A percentile compares a stretch with the other conserved stretches of the same genome.
These are phyloP conservation scores for Drosophila lacertosa DNA, from an alignment of 1,140 invertebrate genomes.

Conservation along the genomic window DNA sequence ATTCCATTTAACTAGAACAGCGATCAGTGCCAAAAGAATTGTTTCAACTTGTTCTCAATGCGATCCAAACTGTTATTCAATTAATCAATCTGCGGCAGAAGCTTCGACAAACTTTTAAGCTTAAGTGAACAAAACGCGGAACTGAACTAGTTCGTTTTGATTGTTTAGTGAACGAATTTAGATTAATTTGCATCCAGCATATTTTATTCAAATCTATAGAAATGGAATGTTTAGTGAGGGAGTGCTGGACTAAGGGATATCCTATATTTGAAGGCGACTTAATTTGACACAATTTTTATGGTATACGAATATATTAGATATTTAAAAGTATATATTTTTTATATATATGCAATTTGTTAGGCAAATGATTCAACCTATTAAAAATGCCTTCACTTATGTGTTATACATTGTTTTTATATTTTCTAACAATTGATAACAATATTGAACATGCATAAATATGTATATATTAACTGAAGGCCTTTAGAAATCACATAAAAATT, in stretches of 20 bases:
- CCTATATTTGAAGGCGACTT: neutral
- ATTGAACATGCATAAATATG: no score
- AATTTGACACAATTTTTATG: no score
- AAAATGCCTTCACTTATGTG: no score
- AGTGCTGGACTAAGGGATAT: neutral
- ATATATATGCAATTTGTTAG: no score
- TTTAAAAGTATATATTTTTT: no score
- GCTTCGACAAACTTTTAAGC: conserved; percentile 5
- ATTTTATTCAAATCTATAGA: neutral
- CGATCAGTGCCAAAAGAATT: conserved; percentile 27
- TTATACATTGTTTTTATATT: no score
- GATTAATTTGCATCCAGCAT: neutral
- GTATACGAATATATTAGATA: no score
- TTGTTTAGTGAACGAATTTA: neutral
- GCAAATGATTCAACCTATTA: no score
- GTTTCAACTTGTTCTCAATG: conserved; percentile 5
- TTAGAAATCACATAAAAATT: no score
- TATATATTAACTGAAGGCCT: no score
- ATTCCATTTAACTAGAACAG: conserved; percentile 46
- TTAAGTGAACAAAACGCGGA: neutral
- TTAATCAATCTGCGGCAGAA: neutral
- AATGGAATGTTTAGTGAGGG: neutral
- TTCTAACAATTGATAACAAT: no score
- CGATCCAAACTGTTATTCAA: conserved; percentile 8
- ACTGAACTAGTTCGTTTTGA: neutral